Percentiles rank a stretch among this genome's conserved stretches.
phyloP scores from a whole-genome alignment of 2,888 invertebrate genomes.

The Aphidius colemani region DNA sequence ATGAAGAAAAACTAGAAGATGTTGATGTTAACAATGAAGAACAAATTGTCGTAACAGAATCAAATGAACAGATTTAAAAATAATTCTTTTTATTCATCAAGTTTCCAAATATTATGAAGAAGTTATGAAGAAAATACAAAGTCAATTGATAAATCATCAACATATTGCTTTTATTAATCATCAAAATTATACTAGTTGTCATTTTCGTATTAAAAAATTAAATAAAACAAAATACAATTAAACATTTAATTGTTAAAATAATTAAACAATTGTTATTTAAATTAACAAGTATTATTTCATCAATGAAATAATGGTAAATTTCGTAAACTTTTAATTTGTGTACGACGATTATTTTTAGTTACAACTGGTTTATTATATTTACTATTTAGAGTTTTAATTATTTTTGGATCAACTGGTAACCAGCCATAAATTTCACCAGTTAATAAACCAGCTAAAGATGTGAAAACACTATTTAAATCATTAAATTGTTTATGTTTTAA shows the following conservation, averaged over 20 bases:
- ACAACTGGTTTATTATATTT: slow-evolving; percentile 45
- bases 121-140: no score
- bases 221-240: slow-evolving; percentile 7
- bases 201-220: no score
- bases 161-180: no score
- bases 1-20: slow-evolving; percentile 51
- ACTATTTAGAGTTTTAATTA: slow-evolving; percentile 40
- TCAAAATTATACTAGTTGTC: no score
- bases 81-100: no score
- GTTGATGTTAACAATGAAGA: slow-evolving; percentile 4
- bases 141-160: no score
- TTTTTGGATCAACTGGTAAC: slow-evolving; percentile 38
- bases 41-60: no score
- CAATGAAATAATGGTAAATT: slow-evolving; percentile 30
- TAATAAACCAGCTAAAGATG: slow-evolving; percentile 40
- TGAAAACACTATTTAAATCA: slow-evolving; percentile 29
- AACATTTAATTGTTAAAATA: slow-evolving; percentile 1
- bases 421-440: slow-evolving; percentile 48
- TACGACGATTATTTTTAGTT: slow-evolving; percentile 44
- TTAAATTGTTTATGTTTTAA: slow-evolving; percentile 27
- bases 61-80: no score
- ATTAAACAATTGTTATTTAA: background rate
- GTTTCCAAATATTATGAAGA: no score
- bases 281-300: background rate
- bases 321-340: slow-evolving; percentile 24